Percentiles rank a stretch among this genome's conserved stretches.
These are phyloP conservation scores for Crocidura indochinensis DNA, from an alignment of 2,797 vertebrate genomes.

Conservation along the genomic window DNA sequence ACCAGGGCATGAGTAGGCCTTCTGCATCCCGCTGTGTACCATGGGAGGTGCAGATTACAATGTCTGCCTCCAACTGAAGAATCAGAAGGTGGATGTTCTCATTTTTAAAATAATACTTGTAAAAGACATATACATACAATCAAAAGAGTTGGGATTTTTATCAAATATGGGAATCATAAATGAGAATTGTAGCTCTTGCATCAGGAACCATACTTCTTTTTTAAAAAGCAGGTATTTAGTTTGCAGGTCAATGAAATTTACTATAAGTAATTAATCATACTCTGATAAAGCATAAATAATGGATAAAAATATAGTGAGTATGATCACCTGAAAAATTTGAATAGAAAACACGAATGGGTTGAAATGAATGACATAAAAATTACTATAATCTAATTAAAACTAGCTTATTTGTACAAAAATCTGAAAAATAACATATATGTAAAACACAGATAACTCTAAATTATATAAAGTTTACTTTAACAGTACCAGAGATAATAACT, in stretches of 20 bases:
- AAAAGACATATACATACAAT: too few relatives aligned
- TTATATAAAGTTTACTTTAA: neutral
- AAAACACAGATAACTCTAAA: neutral
- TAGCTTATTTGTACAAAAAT: neutral
- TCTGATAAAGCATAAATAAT: neutral
- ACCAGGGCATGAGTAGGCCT: rapidly evolving
- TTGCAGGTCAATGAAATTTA: neutral
- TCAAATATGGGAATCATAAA: too few relatives aligned
- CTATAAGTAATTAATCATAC: neutral
- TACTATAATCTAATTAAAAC: neutral
- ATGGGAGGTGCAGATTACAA: rapidly evolving
- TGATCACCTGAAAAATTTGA: neutral
- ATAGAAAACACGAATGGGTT: neutral
- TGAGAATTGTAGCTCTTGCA: too few relatives aligned
- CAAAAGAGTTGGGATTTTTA: too few relatives aligned
- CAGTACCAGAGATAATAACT: neutral
- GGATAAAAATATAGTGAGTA: constrained; percentile 1
- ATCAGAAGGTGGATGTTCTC: too few relatives aligned
- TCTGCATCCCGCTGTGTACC: neutral
- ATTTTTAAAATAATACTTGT: too few relatives aligned
- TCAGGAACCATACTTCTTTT: neutral
- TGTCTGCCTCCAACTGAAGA: too few relatives aligned
- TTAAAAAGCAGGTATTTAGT: neutral
- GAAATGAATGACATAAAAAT: neutral
- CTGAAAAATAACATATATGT: neutral